Evolutionary conservation across 2,888 invertebrate species (phyloP).

Genomic region (Trissoscelio sp.): DNA sequence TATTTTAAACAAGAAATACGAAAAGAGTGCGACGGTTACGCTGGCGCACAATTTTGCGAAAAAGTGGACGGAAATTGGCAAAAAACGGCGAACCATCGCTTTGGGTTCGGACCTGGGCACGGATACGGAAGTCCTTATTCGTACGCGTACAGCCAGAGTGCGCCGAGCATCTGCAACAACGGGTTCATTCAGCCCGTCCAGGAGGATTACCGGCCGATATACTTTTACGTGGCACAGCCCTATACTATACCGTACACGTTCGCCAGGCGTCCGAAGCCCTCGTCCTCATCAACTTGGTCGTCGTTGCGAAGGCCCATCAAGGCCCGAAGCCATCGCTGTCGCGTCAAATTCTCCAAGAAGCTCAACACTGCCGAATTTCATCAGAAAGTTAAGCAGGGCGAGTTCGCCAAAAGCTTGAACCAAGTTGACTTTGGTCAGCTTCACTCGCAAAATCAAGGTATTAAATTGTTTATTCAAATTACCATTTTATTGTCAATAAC

Average conservation of each 20-base stretch:
- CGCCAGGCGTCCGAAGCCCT: slow-evolving; percentile 78
- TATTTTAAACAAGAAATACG: slow-evolving; percentile 64
- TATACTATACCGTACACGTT: slow-evolving; percentile 81
- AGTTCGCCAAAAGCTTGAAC: slow-evolving; percentile 80
- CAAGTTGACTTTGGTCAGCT: slow-evolving; percentile 80
- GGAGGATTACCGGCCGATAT: slow-evolving; percentile 81
- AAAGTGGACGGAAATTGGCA: slow-evolving; percentile 80
- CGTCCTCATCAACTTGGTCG: slow-evolving; percentile 72
- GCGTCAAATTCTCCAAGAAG: slow-evolving; percentile 80
- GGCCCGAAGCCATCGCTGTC: slow-evolving; percentile 75
- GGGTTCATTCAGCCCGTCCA: slow-evolving; percentile 72
- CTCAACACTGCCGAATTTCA: slow-evolving; percentile 80
- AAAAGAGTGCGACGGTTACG: slow-evolving; percentile 65
- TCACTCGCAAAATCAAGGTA: slow-evolving; percentile 77
- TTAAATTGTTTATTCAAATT: too few species aligned
- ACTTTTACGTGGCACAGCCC: slow-evolving; percentile 81
- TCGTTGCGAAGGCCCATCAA: slow-evolving; percentile 76
- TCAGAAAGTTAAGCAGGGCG: slow-evolving; percentile 80
- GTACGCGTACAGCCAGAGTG: slow-evolving; percentile 80
- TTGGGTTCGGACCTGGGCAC: slow-evolving; percentile 75
- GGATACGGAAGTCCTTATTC: slow-evolving; percentile 77
- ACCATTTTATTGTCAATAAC: too few species aligned
- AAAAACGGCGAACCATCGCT: slow-evolving; percentile 81
- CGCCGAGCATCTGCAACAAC: slow-evolving; percentile 78
- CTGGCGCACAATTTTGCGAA: slow-evolving; percentile 67